Evolutionary conservation across 2,797 vertebrate species (phyloP), one percentile per base, ranked within the genome.

Genomic region (Pantherophis alleghaniensis): DNA sequence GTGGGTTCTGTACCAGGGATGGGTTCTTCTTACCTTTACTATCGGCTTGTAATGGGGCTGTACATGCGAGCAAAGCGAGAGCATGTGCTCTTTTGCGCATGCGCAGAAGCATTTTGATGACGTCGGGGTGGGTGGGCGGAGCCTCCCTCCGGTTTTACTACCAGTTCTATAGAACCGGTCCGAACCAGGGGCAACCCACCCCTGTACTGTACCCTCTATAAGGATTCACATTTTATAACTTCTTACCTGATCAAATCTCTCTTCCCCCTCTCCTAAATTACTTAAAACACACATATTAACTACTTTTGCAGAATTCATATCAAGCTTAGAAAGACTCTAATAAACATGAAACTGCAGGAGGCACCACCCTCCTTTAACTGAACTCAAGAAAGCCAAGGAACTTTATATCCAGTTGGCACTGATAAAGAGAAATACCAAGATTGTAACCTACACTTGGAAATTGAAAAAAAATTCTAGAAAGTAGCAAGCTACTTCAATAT

Each of bases 31-130:
- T 51, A 51, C 47, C 47, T 51, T 47, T 47, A 47, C 47, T 47
- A 47, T 5, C 1, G 47, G 6, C 47, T 51, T 51, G 47, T 7
- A 51, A 51, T 51, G 47, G 47, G 47, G 6, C 47, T 7, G 47
- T 0, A 4, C 47, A 0, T 5, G 47, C 0, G 47, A 47, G 47
- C 5, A 47, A 47, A 47, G 47, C 4, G 4, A 47, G 47, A 5
- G 5, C 47, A 0, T 1, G 47, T 7, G 47, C 47, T 51, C 0
- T 51, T 51, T 7, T 51, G 47, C 47, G 47, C 6, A 51, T 51
- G 47, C 47, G 1, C 47, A 51, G 47, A 51, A 51, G 47, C 6
- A 0, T 51, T 51, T 51, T 51, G 47, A 51, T 51, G 47, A 47
- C 1, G 0, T 51, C 6, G 47, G 47, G 47, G 47, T 51, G 47